phyloP scores from a whole-genome alignment of 2,797 vertebrate genomes.

The Anguilla pacifica region DNA sequence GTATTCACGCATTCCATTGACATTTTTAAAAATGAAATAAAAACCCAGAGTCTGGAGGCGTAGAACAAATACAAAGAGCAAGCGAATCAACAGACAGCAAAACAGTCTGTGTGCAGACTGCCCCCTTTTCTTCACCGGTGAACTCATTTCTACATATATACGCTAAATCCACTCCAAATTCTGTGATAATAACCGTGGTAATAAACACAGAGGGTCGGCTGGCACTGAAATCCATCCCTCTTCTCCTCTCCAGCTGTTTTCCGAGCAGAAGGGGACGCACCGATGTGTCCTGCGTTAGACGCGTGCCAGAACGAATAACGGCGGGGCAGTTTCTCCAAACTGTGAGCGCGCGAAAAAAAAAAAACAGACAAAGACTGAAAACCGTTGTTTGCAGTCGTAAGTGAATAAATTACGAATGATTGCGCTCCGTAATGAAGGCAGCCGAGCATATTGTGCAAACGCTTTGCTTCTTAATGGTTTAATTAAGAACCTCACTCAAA shows the following conservation, averaged over 20 bases:
- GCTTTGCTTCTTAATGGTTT: constrained; percentile 73
- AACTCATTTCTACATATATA: neutral
- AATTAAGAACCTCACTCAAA: constrained; percentile 72
- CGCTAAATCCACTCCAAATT: constrained; percentile 22
- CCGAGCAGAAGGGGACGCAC: constrained; percentile 37
- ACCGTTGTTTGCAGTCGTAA: constrained; percentile 51
- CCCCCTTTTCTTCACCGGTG: constrained; percentile 20
- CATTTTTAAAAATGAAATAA: constrained; percentile 11
- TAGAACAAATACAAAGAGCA: neutral
- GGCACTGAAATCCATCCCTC: constrained; percentile 43
- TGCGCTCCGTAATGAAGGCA: constrained; percentile 67
- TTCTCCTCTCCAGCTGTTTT: constrained; percentile 26
- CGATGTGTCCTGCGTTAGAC: constrained; percentile 43
- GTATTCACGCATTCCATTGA: neutral
- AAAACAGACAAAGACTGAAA: constrained; percentile 46
- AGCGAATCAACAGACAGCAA: neutral
- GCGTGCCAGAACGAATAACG: constrained; percentile 40
- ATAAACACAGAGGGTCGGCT: constrained; percentile 34
- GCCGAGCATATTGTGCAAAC: constrained; percentile 70
- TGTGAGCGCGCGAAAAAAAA: constrained; percentile 20
- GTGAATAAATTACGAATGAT: constrained; percentile 69
- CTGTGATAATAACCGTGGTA: constrained; percentile 19
- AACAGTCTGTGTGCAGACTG: neutral
- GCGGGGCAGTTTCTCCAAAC: constrained; percentile 24
- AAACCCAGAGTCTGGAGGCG: neutral